A percentile compares a stretch with the other conserved stretches of the same genome.
phyloP scores from a whole-genome alignment of 2,113 vertebrate genomes.

The Hippoglossus stenolepis region DNA sequence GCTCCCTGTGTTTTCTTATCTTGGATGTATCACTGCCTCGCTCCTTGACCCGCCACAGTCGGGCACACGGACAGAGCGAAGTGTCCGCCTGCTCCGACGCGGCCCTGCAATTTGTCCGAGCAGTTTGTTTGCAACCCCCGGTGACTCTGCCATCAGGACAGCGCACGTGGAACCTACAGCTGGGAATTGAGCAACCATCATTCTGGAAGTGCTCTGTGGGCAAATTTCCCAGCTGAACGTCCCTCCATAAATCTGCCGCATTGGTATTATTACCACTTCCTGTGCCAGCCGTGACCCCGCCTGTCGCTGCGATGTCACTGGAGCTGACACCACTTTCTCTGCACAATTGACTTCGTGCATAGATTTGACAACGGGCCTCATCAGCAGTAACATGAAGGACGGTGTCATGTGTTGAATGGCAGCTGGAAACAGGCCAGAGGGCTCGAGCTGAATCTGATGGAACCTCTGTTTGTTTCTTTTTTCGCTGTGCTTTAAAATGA shows the following conservation, averaged over 20 bases:
- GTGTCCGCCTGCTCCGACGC: conserved; percentile 19
- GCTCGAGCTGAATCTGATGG: too few relatives aligned
- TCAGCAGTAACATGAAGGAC: background rate
- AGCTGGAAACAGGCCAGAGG: too few relatives aligned
- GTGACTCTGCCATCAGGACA: conserved; percentile 16
- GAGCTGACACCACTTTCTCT: conserved; percentile 3
- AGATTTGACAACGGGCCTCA: background rate
- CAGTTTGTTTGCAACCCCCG: conserved; percentile 12
- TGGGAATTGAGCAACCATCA: conserved; percentile 27
- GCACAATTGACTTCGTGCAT: background rate
- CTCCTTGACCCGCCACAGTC: conserved; percentile 28
- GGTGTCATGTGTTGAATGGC: background rate
- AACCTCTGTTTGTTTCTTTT: too few relatives aligned
- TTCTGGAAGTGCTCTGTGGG: conserved; percentile 63
- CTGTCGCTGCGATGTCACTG: background rate
- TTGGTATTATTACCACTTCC: conserved; percentile 40
- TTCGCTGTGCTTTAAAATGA: too few relatives aligned
- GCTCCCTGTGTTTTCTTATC: conserved; percentile 14
- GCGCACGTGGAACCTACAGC: conserved; percentile 32
- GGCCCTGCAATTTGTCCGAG: conserved; percentile 31
- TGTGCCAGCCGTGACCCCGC: conserved; percentile 27
- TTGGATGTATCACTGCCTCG: background rate
- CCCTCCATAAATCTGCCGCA: conserved; percentile 58
- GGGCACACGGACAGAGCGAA: conserved; percentile 9
- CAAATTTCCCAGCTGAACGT: conserved; percentile 61